These are phyloP conservation scores for Nymphicus hollandicus DNA, from an alignment of 2,113 vertebrate genomes.

Conservation along the genomic window DNA sequence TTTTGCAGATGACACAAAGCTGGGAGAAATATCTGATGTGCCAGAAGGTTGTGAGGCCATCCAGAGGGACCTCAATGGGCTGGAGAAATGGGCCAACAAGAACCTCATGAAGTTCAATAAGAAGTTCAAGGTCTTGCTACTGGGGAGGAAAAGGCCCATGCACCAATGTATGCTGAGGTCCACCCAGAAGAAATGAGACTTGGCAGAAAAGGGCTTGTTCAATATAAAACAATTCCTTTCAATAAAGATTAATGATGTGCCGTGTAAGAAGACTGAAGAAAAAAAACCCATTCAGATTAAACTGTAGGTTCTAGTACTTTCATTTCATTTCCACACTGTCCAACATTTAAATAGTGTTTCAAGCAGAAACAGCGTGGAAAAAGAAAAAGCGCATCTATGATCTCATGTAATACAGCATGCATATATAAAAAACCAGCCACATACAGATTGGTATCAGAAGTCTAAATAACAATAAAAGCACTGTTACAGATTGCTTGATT, in stretches of 20 bases:
- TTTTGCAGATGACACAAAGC: background rate
- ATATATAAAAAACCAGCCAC: background rate
- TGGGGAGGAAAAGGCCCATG: background rate
- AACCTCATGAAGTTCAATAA: background rate
- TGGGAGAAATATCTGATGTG: fast-evolving
- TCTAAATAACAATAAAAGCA: background rate
- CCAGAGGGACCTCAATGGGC: too few relatives aligned
- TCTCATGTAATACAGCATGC: fast-evolving
- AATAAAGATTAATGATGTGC: background rate
- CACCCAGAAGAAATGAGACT: background rate
- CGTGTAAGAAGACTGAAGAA: background rate
- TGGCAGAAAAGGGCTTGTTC: background rate
- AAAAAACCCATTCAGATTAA: background rate
- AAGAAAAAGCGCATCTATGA: background rate
- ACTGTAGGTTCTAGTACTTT: background rate
- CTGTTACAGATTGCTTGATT: background rate
- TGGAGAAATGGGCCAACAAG: background rate
- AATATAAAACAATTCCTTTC: background rate
- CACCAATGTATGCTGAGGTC: fast-evolving
- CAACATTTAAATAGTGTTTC: background rate
- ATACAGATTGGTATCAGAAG: background rate
- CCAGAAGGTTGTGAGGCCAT: background rate
- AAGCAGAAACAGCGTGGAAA: background rate
- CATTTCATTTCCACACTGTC: background rate
- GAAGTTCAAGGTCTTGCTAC: background rate